Evolutionary conservation across 2,888 invertebrate genomes (phyloP), one percentile per base, ranked within the genome.

Genomic region (Dolichopus griseipennis): DNA sequence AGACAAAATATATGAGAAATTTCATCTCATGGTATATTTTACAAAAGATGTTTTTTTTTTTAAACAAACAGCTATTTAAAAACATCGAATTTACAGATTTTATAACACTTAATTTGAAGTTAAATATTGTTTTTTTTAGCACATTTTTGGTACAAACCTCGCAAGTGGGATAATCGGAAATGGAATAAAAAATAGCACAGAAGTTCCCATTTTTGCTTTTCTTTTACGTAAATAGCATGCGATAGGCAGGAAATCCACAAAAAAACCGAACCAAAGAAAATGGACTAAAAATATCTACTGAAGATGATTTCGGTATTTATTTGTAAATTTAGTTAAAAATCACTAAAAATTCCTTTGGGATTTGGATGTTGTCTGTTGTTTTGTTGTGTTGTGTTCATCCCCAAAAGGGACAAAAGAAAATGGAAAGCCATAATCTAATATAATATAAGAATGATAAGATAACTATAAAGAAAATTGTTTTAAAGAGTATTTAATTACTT

Each of bases 401-500:
- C 15, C 8, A 41, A n/a, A 12, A 41, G 12, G 1, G 5, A 12
- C 41, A 41, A 12, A 41, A 41, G 8, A 41, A 2, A 12, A 41
- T 6, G 8, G 8, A 2, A 41, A 15, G 8, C 41, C 8, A 6
- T 6, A 41, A 27, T 27, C 41, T 15, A 41, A 41, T 41, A 41
- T 9, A 41, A 9, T 9, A 41, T 9, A 41, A 41, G 41, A 9
- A 41, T 7, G 41, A 41, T 41, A 41, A 41, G 27, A 27, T 27
- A 27, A 27, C 27, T 27, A 27, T 27, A 27, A 27, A 27, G 27
- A 27, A 27, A n/a, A 52, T 18, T 18, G 18, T n/a, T 52, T 27
- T 52, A 52, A 52, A 52, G 52, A 52, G 52, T 52, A 15, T 52
- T 52, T 52, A 52, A 52, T 52, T 52, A 52, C 52, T 52, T 52